Percentiles rank a stretch among this genome's conserved stretches.
These are phyloP conservation scores for Oithona nana DNA, from an alignment of 2,888 invertebrate genomes.

Conservation along the genomic window DNA sequence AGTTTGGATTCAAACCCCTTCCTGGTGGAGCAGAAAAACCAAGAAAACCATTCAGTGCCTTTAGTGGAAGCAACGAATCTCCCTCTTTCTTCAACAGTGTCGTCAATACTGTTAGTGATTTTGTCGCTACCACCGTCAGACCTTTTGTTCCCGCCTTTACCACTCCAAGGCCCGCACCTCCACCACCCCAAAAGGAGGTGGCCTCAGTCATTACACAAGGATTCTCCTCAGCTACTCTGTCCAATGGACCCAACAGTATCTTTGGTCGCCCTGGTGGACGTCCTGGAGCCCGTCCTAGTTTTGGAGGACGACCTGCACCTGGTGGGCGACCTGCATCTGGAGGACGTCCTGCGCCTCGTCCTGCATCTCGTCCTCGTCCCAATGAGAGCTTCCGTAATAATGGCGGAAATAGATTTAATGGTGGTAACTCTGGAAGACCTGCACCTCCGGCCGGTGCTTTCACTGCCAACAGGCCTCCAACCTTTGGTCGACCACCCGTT, in stretches of 20 bases:
- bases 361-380: neutral
- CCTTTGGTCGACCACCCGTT: neutral
- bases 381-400: neutral
- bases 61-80: no score
- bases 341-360: neutral
- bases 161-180: neutral
- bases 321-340: neutral
- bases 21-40: neutral
- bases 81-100: neutral
- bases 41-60: no score
- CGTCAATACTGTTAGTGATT: neutral
- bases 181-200: neutral
- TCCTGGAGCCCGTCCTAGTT: neutral
- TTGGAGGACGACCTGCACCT: neutral
- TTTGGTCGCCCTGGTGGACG: neutral
- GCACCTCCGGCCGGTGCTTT: neutral
- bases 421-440: neutral
- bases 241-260: conserved; percentile 13
- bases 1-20: neutral
- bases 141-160: neutral
- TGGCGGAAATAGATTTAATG: neutral
- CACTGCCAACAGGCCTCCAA: no score
- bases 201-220: conserved; percentile 9
- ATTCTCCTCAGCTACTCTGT: conserved; percentile 11
- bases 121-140: neutral